Percentiles rank a stretch among this genome's conserved stretches.
Evolutionary conservation across 2,113 vertebrate genomes (phyloP).

Genomic region (Oenanthe oenanthe): DNA sequence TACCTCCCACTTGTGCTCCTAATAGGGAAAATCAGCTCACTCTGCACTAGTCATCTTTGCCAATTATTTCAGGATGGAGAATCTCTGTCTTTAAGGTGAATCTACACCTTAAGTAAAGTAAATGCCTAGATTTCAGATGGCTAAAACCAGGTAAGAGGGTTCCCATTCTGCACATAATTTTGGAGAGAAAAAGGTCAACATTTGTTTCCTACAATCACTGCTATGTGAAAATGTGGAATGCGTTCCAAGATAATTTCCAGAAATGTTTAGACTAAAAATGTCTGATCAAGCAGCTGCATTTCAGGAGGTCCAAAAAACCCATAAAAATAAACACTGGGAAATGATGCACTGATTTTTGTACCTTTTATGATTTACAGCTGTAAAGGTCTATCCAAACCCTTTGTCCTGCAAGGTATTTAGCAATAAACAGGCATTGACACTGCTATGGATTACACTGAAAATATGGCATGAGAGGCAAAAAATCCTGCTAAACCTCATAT

Average conservation of each 20-base stretch:
- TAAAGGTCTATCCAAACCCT: background rate
- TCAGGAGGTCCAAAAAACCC: background rate
- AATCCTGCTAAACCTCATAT: background rate
- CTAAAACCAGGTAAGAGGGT: background rate
- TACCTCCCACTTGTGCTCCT: background rate
- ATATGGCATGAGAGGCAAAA: background rate
- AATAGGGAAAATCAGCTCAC: constrained; percentile 15
- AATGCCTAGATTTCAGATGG: background rate
- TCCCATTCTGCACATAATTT: background rate
- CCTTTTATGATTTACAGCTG: background rate
- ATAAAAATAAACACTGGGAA: background rate
- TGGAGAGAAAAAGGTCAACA: background rate
- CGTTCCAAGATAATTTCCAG: background rate
- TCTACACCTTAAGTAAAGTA: background rate
- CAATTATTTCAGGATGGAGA: background rate
- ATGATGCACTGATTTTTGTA: background rate
- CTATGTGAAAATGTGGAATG: background rate
- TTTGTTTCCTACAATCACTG: background rate
- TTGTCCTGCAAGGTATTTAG: background rate
- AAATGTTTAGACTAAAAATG: background rate
- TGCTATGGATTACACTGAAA: background rate
- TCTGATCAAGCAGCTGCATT: background rate
- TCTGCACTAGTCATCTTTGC: background rate
- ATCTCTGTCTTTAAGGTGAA: background rate
- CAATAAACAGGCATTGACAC: background rate